Conservation (phyloP, 2,888 invertebrate genomes). For the Oligia strigilis region DNA sequence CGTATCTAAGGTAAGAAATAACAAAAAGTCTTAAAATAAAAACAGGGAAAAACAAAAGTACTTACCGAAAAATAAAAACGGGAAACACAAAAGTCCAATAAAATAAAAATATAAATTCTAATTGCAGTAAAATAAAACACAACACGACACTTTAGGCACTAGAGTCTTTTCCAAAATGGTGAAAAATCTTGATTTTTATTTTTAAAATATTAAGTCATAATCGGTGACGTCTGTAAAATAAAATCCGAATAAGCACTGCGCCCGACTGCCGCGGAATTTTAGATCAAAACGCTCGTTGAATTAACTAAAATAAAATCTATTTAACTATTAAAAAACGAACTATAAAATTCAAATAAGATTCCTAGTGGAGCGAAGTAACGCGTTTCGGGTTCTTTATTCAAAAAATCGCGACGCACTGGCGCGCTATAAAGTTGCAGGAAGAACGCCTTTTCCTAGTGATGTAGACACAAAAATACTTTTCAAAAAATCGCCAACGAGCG, state of each 20-base stretch:
- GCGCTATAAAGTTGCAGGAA: constrained; percentile 82
- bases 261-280: constrained; percentile 76
- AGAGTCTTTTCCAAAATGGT: constrained; percentile 80
- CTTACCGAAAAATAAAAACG: constrained; percentile 85
- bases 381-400: constrained; percentile 83
- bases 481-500: constrained; percentile 88
- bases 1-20: constrained; percentile 29
- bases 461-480: constrained; percentile 85
- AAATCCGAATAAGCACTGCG: constrained; percentile 74
- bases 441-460: constrained; percentile 83
- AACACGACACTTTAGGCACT: constrained; percentile 88
- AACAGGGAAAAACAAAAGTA: constrained; percentile 69
- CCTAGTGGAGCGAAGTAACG: constrained; percentile 76
- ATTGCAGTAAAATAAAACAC: constrained; percentile 82
- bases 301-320: constrained; percentile 69
- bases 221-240: constrained; percentile 81
- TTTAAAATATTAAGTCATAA: constrained; percentile 80
- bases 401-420: constrained; percentile 87
- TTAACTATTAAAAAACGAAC: constrained; percentile 69
- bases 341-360: constrained; percentile 81
- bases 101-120: constrained; percentile 72
- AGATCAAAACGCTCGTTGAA: constrained; percentile 81
- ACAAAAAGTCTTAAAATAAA: constrained; percentile 55
- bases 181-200: constrained; percentile 80
- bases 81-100: constrained; percentile 85